Conservation (phyloP, 2,797 vertebrate species). For the Smutsia gigantea region DNA sequence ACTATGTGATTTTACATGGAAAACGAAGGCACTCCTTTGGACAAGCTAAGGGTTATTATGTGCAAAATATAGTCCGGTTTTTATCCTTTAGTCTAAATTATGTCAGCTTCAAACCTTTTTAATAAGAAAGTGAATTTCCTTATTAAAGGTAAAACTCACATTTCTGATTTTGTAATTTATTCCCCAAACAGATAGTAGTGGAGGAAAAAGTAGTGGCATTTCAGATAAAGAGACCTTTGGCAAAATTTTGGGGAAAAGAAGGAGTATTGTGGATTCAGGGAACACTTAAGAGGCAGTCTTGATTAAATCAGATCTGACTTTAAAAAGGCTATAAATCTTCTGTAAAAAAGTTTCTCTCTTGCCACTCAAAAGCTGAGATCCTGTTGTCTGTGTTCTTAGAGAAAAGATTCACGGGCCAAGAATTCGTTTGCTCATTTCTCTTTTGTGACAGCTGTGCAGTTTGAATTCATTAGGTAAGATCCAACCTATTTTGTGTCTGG, state of each 20-base stretch:
- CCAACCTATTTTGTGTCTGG: not conserved
- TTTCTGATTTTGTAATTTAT: not conserved
- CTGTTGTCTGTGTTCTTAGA: not conserved
- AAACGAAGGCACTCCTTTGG: not conserved
- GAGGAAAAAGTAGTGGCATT: not conserved
- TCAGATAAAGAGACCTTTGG: not conserved
- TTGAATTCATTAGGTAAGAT: not conserved
- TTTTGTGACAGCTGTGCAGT: not conserved
- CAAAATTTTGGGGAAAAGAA: not conserved
- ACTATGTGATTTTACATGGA: not conserved
- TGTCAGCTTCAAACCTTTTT: not conserved
- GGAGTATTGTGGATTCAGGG: rapidly evolving
- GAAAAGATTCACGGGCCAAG: not conserved
- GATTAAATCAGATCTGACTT: not conserved
- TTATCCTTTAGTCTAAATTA: not conserved
- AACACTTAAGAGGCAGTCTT: not conserved
- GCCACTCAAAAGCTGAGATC: not conserved
- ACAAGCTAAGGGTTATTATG: not conserved
- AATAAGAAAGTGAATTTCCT: not conserved
- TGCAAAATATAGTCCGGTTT: not conserved
- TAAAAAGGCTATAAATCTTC: not conserved
- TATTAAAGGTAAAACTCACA: not conserved
- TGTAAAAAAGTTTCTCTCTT: not conserved
- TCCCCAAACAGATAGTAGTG: not conserved
- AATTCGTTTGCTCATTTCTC: not conserved